phyloP scores from a whole-genome alignment of 2,888 invertebrate genomes.

The Meiosimyza decipiens region DNA sequence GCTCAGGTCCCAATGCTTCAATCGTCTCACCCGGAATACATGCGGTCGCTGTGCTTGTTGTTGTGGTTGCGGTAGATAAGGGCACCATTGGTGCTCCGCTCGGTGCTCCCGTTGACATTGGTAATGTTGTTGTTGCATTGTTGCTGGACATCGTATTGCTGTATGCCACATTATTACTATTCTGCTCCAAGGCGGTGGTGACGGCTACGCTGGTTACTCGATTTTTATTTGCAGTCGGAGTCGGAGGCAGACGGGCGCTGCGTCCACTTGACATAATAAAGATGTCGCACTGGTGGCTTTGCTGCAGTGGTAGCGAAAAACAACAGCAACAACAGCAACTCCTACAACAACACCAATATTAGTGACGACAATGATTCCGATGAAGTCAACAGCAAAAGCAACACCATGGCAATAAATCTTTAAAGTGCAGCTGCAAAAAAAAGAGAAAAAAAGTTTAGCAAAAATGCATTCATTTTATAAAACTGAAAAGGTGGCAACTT shows the following conservation, averaged over 20 bases:
- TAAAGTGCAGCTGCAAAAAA: too few relatives aligned
- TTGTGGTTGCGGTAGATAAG: slow-evolving; percentile 37
- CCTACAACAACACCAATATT: slow-evolving; percentile 3
- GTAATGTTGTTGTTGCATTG: slow-evolving; percentile 26
- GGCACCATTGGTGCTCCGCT: slow-evolving; percentile 19
- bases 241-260: slow-evolving; percentile 64
- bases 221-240: slow-evolving; percentile 53
- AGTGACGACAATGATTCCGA: not conserved
- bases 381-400: not conserved
- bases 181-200: slow-evolving; percentile 47
- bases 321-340: not conserved
- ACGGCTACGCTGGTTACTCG: slow-evolving; percentile 43
- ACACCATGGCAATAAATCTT: not conserved
- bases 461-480: too few relatives aligned
- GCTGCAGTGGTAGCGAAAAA: not conserved
- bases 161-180: slow-evolving; percentile 57
- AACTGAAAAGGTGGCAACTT: too few relatives aligned
- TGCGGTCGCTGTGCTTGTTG: slow-evolving; percentile 52
- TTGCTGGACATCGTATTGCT: slow-evolving; percentile 39
- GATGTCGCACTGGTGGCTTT: not conserved
- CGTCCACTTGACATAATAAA: slow-evolving; percentile 65
- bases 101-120: slow-evolving; percentile 24
- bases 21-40: slow-evolving; percentile 59
- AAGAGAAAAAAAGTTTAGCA: too few relatives aligned
- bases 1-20: slow-evolving; percentile 61